These are phyloP conservation scores for Ceyx margarethae DNA, from an alignment of 2,113 vertebrate species.

Conservation along the genomic window DNA sequence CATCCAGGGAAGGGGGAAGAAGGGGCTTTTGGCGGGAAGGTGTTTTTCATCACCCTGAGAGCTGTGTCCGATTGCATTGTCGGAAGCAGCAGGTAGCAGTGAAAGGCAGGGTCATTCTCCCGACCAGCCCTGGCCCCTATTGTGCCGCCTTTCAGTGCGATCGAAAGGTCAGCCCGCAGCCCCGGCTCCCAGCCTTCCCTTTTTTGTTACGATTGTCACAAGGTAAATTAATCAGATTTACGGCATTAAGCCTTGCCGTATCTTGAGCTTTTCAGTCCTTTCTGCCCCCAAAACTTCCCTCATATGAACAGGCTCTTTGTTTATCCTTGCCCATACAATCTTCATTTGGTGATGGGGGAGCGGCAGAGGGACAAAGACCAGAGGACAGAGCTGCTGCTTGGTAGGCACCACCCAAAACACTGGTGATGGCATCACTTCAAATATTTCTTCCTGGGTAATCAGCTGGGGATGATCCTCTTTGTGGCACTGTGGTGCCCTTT, in stretches of 20 bases:
- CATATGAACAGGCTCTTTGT: slow-evolving; percentile 39
- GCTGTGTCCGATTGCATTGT: slow-evolving; percentile 92
- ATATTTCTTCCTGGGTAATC: not conserved
- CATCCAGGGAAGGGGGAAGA: not conserved
- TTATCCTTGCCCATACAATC: slow-evolving; percentile 27
- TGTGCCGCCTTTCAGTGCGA: slow-evolving; percentile 77
- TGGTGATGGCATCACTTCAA: not conserved
- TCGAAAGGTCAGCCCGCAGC: slow-evolving; percentile 88
- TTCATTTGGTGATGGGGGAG: slow-evolving; percentile 1
- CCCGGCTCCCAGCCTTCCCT: slow-evolving; percentile 79
- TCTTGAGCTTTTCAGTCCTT: slow-evolving; percentile 69
- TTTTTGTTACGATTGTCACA: slow-evolving; percentile 81
- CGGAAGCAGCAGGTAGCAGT: slow-evolving; percentile 92
- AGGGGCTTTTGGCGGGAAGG: slow-evolving; percentile 50
- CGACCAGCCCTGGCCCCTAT: slow-evolving; percentile 75
- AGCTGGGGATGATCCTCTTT: not conserved
- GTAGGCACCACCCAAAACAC: not conserved
- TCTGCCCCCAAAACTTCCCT: slow-evolving; percentile 57
- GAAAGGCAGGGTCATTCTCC: slow-evolving; percentile 77
- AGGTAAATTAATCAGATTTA: slow-evolving; percentile 84
- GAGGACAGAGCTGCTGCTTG: not conserved
- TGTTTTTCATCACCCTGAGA: slow-evolving; percentile 87
- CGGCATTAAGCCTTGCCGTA: slow-evolving; percentile 68
- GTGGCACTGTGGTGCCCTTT: not conserved
- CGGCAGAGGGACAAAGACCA: not conserved